Evolutionary conservation across 2,797 vertebrate genomes (phyloP).

Genomic region (Tokudaia muenninki): DNA sequence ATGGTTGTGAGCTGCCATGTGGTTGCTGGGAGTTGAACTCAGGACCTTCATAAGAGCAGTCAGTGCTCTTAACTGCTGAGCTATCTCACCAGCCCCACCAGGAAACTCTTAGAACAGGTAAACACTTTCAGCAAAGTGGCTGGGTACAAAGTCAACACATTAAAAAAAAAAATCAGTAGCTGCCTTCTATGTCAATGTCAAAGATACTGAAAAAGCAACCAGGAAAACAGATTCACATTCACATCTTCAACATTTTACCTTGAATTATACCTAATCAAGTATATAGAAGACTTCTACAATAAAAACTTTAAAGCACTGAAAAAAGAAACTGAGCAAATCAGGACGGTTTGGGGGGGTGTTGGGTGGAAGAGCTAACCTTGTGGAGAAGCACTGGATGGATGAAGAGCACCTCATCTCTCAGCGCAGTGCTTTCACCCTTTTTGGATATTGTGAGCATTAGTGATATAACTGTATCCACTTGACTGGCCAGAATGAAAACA

Average conservation of each 20-base stretch:
- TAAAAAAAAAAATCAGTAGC: background rate
- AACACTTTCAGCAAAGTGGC: background rate
- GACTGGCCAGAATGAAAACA: conserved; percentile 41
- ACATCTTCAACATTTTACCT: background rate
- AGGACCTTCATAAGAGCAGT: no score
- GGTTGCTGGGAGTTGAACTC: no score
- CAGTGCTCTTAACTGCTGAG: no score
- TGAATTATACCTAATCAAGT: background rate
- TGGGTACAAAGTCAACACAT: background rate
- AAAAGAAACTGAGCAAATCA: background rate
- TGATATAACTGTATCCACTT: background rate
- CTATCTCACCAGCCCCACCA: no score
- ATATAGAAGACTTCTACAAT: background rate
- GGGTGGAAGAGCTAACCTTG: background rate
- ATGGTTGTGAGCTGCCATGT: no score
- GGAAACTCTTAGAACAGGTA: background rate
- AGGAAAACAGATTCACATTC: background rate
- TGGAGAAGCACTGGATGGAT: background rate
- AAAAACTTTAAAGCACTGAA: background rate
- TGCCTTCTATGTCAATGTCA: background rate
- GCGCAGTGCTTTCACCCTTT: background rate
- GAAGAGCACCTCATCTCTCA: background rate
- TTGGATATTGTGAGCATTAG: background rate
- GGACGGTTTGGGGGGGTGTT: no score
- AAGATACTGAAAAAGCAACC: background rate